Evolutionary conservation across 1,140 invertebrate species (phyloP).

Genomic region (Paraescarpia echinospica): DNA sequence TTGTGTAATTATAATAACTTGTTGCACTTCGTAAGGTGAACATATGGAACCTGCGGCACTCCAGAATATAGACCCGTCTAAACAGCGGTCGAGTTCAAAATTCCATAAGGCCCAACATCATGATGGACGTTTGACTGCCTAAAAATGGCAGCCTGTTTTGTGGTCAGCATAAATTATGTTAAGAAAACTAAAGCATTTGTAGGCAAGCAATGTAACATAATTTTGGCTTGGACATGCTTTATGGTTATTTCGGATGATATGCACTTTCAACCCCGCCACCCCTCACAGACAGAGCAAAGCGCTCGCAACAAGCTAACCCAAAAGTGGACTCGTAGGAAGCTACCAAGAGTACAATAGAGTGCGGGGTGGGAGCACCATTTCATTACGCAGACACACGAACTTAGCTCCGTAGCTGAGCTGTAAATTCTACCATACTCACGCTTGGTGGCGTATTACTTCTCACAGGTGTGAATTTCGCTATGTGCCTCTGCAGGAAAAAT

Average conservation of each 20-base stretch:
- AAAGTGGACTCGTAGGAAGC: background rate
- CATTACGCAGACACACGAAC: background rate
- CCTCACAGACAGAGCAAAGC: background rate
- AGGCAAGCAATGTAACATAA: background rate
- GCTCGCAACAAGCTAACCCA: background rate
- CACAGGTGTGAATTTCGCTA: background rate
- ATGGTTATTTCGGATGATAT: background rate
- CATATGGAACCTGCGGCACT: background rate
- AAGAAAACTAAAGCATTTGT: background rate
- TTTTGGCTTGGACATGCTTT: background rate
- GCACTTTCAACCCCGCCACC: conserved; percentile 2
- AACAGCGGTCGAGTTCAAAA: background rate
- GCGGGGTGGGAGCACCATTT: background rate
- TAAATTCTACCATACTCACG: background rate
- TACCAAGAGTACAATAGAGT: background rate
- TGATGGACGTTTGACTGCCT: background rate
- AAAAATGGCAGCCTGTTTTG: background rate
- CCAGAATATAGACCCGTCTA: background rate
- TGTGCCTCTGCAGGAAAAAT: background rate
- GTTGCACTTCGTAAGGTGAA: background rate
- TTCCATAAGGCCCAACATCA: background rate
- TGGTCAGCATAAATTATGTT: background rate
- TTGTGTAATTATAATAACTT: background rate
- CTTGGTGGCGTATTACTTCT: background rate
- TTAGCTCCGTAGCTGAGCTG: background rate